Percentiles rank a stretch among this genome's conserved stretches.
These are phyloP conservation scores for Gallinago nigripennis DNA, from an alignment of 2,797 vertebrate species.

Conservation along the genomic window DNA sequence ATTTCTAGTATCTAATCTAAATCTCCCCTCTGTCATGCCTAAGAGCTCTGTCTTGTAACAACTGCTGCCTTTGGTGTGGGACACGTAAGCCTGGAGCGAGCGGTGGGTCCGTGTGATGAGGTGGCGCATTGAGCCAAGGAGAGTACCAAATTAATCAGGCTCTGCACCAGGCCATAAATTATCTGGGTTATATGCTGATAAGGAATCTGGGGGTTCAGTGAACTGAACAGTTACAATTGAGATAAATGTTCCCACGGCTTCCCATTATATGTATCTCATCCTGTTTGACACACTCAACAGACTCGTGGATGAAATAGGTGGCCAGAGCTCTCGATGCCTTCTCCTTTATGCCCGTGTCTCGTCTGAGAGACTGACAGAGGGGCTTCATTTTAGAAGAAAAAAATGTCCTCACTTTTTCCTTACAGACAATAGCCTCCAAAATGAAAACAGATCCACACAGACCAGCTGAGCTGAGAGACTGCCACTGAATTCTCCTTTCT, in stretches of 20 bases:
- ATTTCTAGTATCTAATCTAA: no score
- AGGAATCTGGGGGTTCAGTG: background rate
- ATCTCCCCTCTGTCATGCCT: background rate
- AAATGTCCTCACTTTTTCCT: background rate
- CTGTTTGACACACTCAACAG: background rate
- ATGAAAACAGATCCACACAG: background rate
- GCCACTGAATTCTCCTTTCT: background rate
- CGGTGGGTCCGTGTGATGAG: background rate
- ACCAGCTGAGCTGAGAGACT: background rate
- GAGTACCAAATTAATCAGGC: background rate
- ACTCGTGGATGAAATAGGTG: background rate
- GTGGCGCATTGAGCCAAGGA: background rate
- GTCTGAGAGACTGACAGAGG: background rate
- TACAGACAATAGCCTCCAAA: background rate
- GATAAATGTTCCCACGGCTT: background rate
- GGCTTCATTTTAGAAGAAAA: background rate
- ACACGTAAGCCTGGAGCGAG: rapidly evolving
- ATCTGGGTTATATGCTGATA: background rate
- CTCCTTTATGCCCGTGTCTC: background rate
- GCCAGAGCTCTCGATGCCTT: background rate
- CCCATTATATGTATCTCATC: rapidly evolving
- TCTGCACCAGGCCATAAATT: background rate
- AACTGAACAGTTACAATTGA: background rate
- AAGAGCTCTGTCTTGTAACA: background rate
- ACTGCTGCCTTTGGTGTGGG: background rate